Base-by-base conservation (phyloP, 2,113 vertebrate species). In the Athene cunicularia region DNA sequence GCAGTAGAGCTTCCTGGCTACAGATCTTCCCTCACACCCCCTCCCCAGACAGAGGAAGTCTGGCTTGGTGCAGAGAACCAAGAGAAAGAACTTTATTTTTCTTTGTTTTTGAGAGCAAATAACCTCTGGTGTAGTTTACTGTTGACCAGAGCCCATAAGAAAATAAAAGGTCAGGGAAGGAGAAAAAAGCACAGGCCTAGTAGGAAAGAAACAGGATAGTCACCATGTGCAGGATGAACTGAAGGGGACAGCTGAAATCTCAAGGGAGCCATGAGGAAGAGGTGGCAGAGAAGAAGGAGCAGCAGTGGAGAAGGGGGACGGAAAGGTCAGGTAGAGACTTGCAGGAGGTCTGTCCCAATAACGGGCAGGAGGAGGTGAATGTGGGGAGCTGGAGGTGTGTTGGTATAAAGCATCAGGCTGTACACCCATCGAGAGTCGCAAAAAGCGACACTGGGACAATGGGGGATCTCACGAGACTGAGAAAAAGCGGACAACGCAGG, bases 161-260 rank as follows among this genome's bases (percentile, higher is more conserved):
- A 71, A 59, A 58, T 30, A 21, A 86, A 86, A 71, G 70, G 47
- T 60, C 49, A 60, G 39, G 35, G 32, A 84, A 96, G 15, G 50
- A 87, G 58, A 60, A 70, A 72, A 93, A 88, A 71, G 14, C 74
- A 71, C 22, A 79, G 83, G 60, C 86, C 94, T 52, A 67, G 35
- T 4, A 71, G 49, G 62, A 79, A 89, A 88, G 81, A 64, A 64
- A 76, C 4, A 26, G 56, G 62, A 67, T 4, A 33, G 49, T 67
- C 62, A 52, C 60, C 43, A 58, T 5, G 35, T 45, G 49, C 9
- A 28, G 33, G 32, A 63, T 14, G 41, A 83, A 80, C 22, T 32
- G 74, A 88, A 80, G 50, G 35, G 41, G 35, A 82, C 24, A 32
- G 80, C 28, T 1, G 5, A 81, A 91, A 89, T 59, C 49, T 66